Evolutionary conservation across 2,113 vertebrate species (phyloP).

Genomic region (Seriola dumerili): DNA sequence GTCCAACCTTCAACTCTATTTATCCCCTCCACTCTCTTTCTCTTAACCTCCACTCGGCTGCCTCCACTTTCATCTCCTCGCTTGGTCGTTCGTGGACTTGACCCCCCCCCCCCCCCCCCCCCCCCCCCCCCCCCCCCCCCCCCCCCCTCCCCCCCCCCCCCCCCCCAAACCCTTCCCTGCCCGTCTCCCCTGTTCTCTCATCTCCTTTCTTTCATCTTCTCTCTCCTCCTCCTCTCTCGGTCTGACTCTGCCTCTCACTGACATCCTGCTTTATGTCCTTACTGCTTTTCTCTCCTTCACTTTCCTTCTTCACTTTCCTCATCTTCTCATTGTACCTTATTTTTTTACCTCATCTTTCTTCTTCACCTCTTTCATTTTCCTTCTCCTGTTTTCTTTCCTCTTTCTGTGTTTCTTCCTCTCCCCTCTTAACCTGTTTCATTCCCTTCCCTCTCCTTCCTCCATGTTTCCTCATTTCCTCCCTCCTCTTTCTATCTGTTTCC

Average conservation of each 20-base stretch:
- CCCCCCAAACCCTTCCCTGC: background rate
- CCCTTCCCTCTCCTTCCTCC: background rate
- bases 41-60: slow-evolving; percentile 42
- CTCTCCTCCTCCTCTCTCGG: background rate
- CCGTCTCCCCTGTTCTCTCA: slow-evolving; percentile 9
- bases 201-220: slow-evolving; percentile 19
- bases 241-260: background rate
- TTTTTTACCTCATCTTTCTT: background rate
- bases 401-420: background rate
- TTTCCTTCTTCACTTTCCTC: background rate
- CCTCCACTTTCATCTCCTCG: slow-evolving; percentile 57
- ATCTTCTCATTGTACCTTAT: background rate
- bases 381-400: background rate
- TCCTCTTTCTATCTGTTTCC: background rate
- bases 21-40: slow-evolving; percentile 23
- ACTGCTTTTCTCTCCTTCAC: background rate
- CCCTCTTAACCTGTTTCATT: background rate
- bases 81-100: slow-evolving; percentile 45
- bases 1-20: slow-evolving; percentile 49
- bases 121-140: slow-evolving; percentile 1
- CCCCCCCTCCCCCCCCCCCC: slow-evolving; percentile 3
- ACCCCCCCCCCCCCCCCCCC: slow-evolving; percentile 32
- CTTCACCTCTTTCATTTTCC: background rate
- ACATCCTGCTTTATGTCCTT: background rate
- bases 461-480: background rate